Conservation (phyloP, 2,113 vertebrate genomes). For the Stegastes partitus region DNA sequence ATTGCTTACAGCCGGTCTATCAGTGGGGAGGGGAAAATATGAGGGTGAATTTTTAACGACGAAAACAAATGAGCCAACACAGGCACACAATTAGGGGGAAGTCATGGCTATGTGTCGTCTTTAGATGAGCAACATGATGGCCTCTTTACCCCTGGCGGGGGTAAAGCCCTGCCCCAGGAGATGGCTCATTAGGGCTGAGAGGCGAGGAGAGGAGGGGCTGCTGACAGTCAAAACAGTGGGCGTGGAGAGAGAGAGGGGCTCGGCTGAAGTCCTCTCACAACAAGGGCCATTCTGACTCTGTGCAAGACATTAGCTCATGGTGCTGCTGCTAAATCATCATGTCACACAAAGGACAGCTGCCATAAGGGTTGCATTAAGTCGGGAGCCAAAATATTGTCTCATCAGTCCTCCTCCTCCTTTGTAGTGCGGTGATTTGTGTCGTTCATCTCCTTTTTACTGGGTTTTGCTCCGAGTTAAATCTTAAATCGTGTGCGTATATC, state of each 20-base stretch:
- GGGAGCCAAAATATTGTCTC: constrained; percentile 19
- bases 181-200: constrained; percentile 88
- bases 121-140: constrained; percentile 92
- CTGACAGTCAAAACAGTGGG: constrained; percentile 76
- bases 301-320: constrained; percentile 62
- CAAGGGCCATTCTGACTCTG: constrained; percentile 56
- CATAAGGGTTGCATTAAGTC: constrained; percentile 49
- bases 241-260: constrained; percentile 58
- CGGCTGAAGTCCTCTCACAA: constrained; percentile 57
- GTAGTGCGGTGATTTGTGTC: not conserved
- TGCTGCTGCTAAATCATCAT: constrained; percentile 52
- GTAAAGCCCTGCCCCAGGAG: constrained; percentile 87
- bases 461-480: constrained; percentile 1
- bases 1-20: constrained; percentile 86
- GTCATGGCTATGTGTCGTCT: constrained; percentile 89
- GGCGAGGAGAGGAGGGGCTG: constrained; percentile 58
- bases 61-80: constrained; percentile 90
- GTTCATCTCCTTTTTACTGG: not conserved
- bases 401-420: not conserved
- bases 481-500: not conserved
- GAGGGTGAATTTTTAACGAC: constrained; percentile 89
- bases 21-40: constrained; percentile 79
- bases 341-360: constrained; percentile 65
- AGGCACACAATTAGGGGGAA: constrained; percentile 89
- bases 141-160: constrained; percentile 89